Base-by-base conservation (phyloP, 2,888 invertebrate genomes). In the Drosophila paranaensis region DNA sequence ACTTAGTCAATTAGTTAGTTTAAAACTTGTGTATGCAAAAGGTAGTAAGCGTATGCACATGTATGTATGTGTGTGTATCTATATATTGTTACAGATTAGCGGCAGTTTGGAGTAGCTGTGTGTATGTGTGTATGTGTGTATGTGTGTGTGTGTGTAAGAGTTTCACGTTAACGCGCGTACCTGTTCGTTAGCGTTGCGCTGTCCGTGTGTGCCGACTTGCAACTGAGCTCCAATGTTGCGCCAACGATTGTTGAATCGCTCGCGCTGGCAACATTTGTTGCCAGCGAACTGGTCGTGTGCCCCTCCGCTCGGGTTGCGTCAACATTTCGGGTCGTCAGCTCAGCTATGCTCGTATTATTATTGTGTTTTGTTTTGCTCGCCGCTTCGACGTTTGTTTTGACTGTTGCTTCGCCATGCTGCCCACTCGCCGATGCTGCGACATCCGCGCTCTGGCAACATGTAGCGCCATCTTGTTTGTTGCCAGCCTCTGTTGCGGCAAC, bases 141-240 rank as follows among this genome's bases (percentile, higher is more conserved):
- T 3, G n/a, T n/a, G 50, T 13, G 16, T 33, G 33, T 10, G 11
- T 20, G 63, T n/a, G n/a, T n/a, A n/a, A n/a, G n/a, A n/a, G n/a
- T 64, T 48, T 69, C 40, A 67, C 71, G 63, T 43, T 55, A 73
- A 50, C 48, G 74, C 89, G 91, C 91, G 91, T 92, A 92, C 92
- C 92, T 92, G 91, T 89, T 88, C 81, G 76, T 72, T 72, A 82
- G 78, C 81, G 90, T 83, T 85, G 89, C 87, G 90, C 90, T 90
- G 87, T 91, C 91, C 91, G 91, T 91, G 91, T 89, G 87, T 90
- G 91, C 91, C 91, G 91, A 91, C 88, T 91, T 91, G 91, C 92
- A 91, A 92, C 91, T 92, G 90, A 79, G 74, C 75, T 82, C 79
- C 79, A 70, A 70, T 73, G 67, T 77, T 77, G 77, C 77, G 67